phyloP scores from a whole-genome alignment of 2,888 invertebrate genomes.

The Perizoma affinitatum region DNA sequence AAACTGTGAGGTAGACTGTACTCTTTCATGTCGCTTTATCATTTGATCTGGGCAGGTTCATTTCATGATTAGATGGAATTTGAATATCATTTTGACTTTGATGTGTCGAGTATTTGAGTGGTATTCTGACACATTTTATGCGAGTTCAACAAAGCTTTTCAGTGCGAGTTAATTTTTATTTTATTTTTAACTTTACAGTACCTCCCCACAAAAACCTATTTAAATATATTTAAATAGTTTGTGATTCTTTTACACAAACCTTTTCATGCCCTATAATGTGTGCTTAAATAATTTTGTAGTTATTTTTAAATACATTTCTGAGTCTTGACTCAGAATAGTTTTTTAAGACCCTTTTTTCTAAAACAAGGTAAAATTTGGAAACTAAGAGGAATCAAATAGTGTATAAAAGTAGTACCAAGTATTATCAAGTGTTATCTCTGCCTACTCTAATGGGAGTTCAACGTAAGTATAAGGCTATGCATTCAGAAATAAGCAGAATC shows the following conservation, averaged over 20 bases:
- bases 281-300: no score
- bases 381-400: no score
- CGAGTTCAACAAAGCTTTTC: slow-evolving; percentile 9
- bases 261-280: no score
- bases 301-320: no score
- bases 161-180: slow-evolving; percentile 14
- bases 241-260: no score
- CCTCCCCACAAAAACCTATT: no score
- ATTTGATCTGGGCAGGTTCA: slow-evolving; percentile 33
- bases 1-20: slow-evolving; percentile 11
- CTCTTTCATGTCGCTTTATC: slow-evolving; percentile 29
- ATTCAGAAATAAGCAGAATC: background rate
- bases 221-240: no score
- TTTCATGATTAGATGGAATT: slow-evolving; percentile 31
- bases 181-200: background rate
- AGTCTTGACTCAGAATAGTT: no score
- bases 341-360: no score
- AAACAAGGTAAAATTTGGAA: no score
- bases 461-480: background rate
- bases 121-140: slow-evolving; percentile 15
- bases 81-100: slow-evolving; percentile 30
- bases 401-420: no score
- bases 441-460: background rate
- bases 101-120: slow-evolving; percentile 26
- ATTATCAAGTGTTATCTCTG: background rate